Percentiles rank a stretch among this genome's conserved stretches.
These are phyloP conservation scores for Amblyraja radiata DNA, from an alignment of 2,797 vertebrate genomes.

Conservation along the genomic window DNA sequence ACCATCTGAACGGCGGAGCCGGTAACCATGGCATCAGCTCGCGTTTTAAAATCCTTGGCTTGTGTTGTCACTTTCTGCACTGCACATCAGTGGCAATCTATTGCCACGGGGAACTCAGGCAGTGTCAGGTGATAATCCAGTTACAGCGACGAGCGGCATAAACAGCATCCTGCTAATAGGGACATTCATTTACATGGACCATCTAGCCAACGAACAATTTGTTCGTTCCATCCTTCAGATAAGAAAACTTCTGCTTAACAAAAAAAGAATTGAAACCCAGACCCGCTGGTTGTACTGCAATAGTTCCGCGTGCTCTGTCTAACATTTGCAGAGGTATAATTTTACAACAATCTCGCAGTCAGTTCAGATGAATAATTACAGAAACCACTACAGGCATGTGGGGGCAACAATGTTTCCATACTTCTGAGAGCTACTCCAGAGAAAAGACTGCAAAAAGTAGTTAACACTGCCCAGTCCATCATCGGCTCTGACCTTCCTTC, in stretches of 20 bases:
- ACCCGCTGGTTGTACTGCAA: too few species aligned
- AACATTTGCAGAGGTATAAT: background rate
- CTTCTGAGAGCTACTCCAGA: too few species aligned
- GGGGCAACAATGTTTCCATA: too few species aligned
- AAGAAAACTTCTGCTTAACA: background rate
- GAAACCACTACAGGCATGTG: too few species aligned
- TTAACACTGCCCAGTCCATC: too few species aligned
- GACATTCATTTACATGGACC: background rate
- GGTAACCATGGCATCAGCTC: background rate
- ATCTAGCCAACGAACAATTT: background rate
- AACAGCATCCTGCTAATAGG: background rate
- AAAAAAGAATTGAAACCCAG: background rate
- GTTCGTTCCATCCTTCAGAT: background rate
- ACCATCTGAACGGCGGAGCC: background rate
- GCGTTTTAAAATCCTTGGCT: background rate
- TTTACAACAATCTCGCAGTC: too few species aligned
- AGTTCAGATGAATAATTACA: too few species aligned
- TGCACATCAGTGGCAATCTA: background rate
- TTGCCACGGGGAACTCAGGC: background rate
- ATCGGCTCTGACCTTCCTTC: too few species aligned
- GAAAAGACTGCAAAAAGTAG: too few species aligned
- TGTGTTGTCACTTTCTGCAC: background rate
- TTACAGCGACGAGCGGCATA: background rate
- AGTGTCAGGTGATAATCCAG: background rate
- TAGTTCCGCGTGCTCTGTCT: background rate